Base-by-base conservation (phyloP, 2,888 invertebrate genomes). In the Muscina levida region DNA sequence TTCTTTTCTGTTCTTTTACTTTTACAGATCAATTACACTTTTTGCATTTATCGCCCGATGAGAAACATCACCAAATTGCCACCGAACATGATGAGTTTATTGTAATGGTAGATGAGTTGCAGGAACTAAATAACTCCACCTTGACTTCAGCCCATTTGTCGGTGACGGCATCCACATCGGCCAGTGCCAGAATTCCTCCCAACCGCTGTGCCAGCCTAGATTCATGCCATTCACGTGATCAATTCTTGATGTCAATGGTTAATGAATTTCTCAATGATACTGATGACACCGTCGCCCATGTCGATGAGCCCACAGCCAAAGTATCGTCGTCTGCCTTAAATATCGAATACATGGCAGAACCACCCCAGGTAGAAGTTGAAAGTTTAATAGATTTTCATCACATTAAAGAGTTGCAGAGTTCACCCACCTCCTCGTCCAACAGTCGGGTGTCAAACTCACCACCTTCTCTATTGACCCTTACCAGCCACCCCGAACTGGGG, bases 181-280 rank as follows among this genome's bases (percentile, higher is more conserved):
- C 31, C 31, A 31, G 31, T 8, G 8, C 8, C 3, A 31, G 31
- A 31, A 31, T 37, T 19, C 11, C 42, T 42, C 10, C 39, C 42
- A 57, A 19, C 10, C 68, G 56, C 11, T 74, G 72, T 10, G 48
- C 53, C 4, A 66, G 77, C 13, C 46, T 81, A 11, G 72, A 75
- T 44, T 72, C 74, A 0, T 81, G 81, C 31, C 81, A 74, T 39
- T 81, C 81, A 6, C 81, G 77, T 8, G 81, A 81, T 81, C 77
- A 81, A 65, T 81, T 77, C 46, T 72, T 81, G 46, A 65, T 77
- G 3, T 70, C 73, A 3, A 82, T 82, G 82, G 79, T 82, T 15
- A 82, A 78, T 74, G 82, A 71, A 22, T 78, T 78, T 39, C 44
- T 82, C 1, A 31, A 73, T 19, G 80, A 81, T 65, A 71, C 65